Conservation (phyloP, 2,888 invertebrate species). For the Cerceris ruficornis region DNA sequence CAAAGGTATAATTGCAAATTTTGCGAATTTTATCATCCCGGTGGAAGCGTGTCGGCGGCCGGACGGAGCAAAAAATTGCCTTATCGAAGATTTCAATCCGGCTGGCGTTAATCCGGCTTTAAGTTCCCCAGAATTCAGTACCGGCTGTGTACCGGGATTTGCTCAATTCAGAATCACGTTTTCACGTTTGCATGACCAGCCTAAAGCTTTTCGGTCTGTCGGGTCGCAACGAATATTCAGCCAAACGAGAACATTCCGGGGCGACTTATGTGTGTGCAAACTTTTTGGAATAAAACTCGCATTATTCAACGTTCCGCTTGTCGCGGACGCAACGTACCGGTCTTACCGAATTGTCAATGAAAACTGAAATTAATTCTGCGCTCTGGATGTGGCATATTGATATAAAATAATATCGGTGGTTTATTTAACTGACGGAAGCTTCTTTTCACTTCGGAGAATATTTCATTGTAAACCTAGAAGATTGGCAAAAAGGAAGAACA, state of each 20-base stretch:
- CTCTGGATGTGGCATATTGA: too few species aligned
- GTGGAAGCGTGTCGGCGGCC: too few species aligned
- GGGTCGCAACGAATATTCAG: conserved; percentile 28
- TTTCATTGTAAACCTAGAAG: too few species aligned
- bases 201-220: conserved; percentile 19
- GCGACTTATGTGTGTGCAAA: conserved; percentile 9
- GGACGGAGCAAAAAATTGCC: conserved; percentile 31
- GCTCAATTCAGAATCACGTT: conserved; percentile 38
- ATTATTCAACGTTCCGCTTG: not conserved
- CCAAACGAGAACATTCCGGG: conserved; percentile 34
- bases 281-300: conserved; percentile 7
- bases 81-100: conserved; percentile 43
- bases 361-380: too few species aligned
- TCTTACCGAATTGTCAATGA: too few species aligned
- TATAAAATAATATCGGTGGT: too few species aligned
- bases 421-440: too few species aligned
- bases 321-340: too few species aligned
- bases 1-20: too few species aligned
- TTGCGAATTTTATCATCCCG: too few species aligned
- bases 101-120: conserved; percentile 52
- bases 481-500: too few species aligned
- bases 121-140: conserved; percentile 34
- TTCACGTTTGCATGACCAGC: conserved; percentile 20
- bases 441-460: too few species aligned
- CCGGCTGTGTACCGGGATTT: conserved; percentile 40